These are phyloP conservation scores for Emydura subglobosa DNA, from an alignment of 2,113 vertebrate species.

Conservation along the genomic window DNA sequence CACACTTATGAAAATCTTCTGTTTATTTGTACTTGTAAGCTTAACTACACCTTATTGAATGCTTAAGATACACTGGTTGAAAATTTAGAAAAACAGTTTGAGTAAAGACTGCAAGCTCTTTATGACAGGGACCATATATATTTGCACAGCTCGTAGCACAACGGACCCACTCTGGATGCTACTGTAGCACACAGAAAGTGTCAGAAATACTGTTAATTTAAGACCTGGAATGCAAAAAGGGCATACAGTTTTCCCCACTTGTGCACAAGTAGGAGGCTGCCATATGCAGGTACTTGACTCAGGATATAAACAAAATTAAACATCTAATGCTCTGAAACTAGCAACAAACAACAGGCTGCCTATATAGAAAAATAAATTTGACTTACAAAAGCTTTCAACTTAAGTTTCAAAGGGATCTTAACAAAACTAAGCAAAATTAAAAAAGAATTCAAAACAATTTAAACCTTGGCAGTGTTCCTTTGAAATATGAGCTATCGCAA, in stretches of 20 bases:
- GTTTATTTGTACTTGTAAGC: fast-evolving
- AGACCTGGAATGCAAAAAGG: background rate
- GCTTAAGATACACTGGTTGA: background rate
- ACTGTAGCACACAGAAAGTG: background rate
- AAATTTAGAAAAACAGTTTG: background rate
- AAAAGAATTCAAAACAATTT: background rate
- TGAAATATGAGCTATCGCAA: conserved; percentile 21
- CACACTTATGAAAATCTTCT: background rate
- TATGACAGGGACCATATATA: background rate
- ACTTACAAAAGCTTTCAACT: background rate
- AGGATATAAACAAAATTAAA: conserved; percentile 30
- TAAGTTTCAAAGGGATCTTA: conserved; percentile 37
- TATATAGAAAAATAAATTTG: background rate
- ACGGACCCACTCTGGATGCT: background rate
- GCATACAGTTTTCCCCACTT: fast-evolving
- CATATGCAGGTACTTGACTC: fast-evolving
- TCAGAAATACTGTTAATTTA: background rate
- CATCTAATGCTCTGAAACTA: conserved; percentile 45
- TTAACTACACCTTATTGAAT: background rate
- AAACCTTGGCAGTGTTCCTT: background rate
- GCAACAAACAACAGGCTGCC: conserved; percentile 43
- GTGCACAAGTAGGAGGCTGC: background rate
- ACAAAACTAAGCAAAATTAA: background rate
- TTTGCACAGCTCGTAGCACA: background rate
- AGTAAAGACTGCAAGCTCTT: background rate